Base-by-base conservation (phyloP, 2,797 vertebrate species). In the Rhinella marina region DNA sequence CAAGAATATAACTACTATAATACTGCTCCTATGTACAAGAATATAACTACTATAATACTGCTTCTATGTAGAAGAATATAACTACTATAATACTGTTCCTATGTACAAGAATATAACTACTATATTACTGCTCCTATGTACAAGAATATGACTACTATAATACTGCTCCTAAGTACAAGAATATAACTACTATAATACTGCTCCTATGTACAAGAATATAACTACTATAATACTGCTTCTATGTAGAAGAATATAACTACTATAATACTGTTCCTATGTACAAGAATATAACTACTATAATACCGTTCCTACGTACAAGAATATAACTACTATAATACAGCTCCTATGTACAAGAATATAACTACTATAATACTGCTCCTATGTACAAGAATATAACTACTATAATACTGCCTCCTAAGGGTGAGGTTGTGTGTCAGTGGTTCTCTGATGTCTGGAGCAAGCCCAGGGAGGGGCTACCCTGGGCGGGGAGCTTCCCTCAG, bases 281-380 rank as follows among this genome's bases (percentile, higher is more conserved):
- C 62, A 66, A 66, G 62, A 66, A 66, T 66, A 66, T 66, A 66
- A 66, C 62, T 66, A 66, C 62, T 66, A 66, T 66, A 66, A 66
- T 66, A 66, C 62, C 25, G 2, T 7, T 25, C 59, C 21, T 62
- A 62, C 23, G 21, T 66, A 66, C 19, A 66, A 66, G 62, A 66
- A 25, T 66, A 66, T 66, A 25, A 66, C 62, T 66, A 66, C 62
- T 66, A 27, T 66, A 66, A 66, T 66, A 66, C 62, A 25, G 0
- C n/a, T 25, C 62, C 62, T 27, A 66, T 66, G 11, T 25, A 66
- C 62, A 66, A 66, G 23, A 66, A 66, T 25, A 66, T 27, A 66
- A 66, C 62, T 66, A 66, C 64, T 25, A 66, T 66, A 27, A 66
- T 66, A 25, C 59, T 21, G 7, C 59, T 23, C 25, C 12, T 25